phyloP scores from a whole-genome alignment of 1,140 invertebrate genomes.

The Drosophila equinoxialis region DNA sequence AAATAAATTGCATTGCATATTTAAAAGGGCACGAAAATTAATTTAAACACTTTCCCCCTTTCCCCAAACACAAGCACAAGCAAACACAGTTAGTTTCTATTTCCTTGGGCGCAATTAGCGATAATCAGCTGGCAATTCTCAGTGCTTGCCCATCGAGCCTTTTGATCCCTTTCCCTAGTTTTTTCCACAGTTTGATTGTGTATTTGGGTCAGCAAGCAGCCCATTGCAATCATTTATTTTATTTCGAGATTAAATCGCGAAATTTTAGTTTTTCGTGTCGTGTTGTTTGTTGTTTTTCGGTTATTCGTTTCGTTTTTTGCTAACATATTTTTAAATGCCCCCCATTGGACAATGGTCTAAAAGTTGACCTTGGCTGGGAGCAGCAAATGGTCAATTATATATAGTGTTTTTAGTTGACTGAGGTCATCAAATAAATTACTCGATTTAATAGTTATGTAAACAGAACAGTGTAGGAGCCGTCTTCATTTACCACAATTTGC shows the following conservation, averaged over 20 bases:
- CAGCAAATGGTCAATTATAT: constrained; percentile 37
- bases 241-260: constrained; percentile 65
- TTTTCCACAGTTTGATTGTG: constrained; percentile 15
- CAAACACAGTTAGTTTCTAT: constrained; percentile 48
- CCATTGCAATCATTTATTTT: constrained; percentile 74
- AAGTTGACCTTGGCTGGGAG: constrained; percentile 55
- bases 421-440: constrained; percentile 17
- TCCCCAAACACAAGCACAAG: not conserved
- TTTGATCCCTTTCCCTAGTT: constrained; percentile 18
- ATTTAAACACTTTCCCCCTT: constrained; percentile 25
- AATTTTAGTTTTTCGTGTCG: constrained; percentile 47
- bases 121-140: constrained; percentile 60
- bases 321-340: constrained; percentile 63
- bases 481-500: not conserved
- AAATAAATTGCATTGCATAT: constrained; percentile 51
- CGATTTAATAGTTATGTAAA: constrained; percentile 24
- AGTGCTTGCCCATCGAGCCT: constrained; percentile 24
- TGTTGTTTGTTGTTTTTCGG: constrained; percentile 37
- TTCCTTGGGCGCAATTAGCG: constrained; percentile 71
- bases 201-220: constrained; percentile 63
- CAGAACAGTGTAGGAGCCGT: not conserved
- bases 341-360: constrained; percentile 4
- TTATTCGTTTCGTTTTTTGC: constrained; percentile 10
- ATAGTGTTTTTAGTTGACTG: constrained; percentile 1
- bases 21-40: constrained; percentile 43